Evolutionary conservation across 2,888 invertebrate species (phyloP).

Genomic region (Synergus japonicus): DNA sequence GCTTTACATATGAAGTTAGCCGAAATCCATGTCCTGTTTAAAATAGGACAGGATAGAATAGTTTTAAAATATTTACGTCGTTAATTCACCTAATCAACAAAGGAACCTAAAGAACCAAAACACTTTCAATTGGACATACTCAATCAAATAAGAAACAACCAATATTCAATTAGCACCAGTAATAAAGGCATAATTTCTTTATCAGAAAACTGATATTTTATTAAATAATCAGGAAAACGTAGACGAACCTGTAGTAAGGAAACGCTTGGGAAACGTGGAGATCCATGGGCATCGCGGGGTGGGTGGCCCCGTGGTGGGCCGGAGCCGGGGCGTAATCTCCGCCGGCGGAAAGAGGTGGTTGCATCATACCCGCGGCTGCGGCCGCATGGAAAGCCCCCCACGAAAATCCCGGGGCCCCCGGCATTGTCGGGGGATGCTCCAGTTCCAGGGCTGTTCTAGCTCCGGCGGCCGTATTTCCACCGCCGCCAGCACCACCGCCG

Average conservation of each 20-base stretch:
- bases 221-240: background rate
- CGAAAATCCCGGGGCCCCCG: slow-evolving; percentile 71
- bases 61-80: too few relatives aligned
- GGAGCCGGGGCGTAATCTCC: slow-evolving; percentile 69
- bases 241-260: slow-evolving; percentile 91
- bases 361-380: slow-evolving; percentile 81
- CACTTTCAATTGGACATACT: too few relatives aligned
- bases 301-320: slow-evolving; percentile 79
- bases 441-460: slow-evolving; percentile 77
- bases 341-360: slow-evolving; percentile 76
- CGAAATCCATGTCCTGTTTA: too few relatives aligned
- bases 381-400: slow-evolving; percentile 78
- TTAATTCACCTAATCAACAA: too few relatives aligned
- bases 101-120: too few relatives aligned
- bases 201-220: too few relatives aligned
- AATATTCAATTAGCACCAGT: too few relatives aligned
- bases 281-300: slow-evolving; percentile 89
- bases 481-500: slow-evolving; percentile 78
- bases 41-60: too few relatives aligned
- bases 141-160: too few relatives aligned
- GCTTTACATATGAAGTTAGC: too few relatives aligned
- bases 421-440: slow-evolving; percentile 83
- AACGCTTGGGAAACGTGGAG: slow-evolving; percentile 94
- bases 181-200: too few relatives aligned
- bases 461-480: slow-evolving; percentile 76